Evolutionary conservation across 2,888 invertebrate species (phyloP).

Genomic region (Pandemis cinnamomeana): DNA sequence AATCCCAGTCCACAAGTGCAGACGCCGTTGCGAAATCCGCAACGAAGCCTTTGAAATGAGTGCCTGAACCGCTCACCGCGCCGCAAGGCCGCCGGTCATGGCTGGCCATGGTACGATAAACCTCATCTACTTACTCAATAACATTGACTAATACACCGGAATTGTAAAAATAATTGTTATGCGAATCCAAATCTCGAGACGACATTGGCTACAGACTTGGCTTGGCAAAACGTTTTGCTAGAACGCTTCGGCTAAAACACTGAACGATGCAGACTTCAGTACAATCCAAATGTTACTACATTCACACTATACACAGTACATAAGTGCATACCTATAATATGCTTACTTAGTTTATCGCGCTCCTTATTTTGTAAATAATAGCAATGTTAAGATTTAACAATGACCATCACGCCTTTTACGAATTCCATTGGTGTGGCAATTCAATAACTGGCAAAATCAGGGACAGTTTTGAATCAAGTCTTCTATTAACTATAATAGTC

Average conservation of each 20-base stretch:
- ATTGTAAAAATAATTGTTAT: slow-evolving; percentile 31
- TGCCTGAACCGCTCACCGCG: slow-evolving; percentile 70
- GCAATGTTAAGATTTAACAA: not conserved
- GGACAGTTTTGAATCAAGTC: slow-evolving; percentile 10
- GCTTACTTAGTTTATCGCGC: no score
- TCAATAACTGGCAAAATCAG: slow-evolving; percentile 1
- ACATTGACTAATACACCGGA: slow-evolving; percentile 32
- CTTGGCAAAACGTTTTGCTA: not conserved
- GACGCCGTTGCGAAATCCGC: slow-evolving; percentile 64
- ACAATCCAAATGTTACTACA: no score
- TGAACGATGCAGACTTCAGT: no score
- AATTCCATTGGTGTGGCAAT: not conserved
- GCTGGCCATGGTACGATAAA: slow-evolving; percentile 73
- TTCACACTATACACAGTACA: no score
- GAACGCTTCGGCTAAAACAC: not conserved
- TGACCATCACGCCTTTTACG: not conserved
- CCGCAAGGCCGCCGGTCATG: slow-evolving; percentile 77
- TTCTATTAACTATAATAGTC: slow-evolving; percentile 18
- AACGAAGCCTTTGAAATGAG: slow-evolving; percentile 64
- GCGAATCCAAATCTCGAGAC: slow-evolving; percentile 13
- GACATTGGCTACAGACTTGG: not conserved
- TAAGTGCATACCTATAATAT: no score
- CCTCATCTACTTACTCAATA: slow-evolving; percentile 47
- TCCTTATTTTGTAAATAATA: not conserved
- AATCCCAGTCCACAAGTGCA: slow-evolving; percentile 52